phyloP scores from a whole-genome alignment of 92 coral and sea anemone genomes.

The Epizoanthus fatuus region DNA sequence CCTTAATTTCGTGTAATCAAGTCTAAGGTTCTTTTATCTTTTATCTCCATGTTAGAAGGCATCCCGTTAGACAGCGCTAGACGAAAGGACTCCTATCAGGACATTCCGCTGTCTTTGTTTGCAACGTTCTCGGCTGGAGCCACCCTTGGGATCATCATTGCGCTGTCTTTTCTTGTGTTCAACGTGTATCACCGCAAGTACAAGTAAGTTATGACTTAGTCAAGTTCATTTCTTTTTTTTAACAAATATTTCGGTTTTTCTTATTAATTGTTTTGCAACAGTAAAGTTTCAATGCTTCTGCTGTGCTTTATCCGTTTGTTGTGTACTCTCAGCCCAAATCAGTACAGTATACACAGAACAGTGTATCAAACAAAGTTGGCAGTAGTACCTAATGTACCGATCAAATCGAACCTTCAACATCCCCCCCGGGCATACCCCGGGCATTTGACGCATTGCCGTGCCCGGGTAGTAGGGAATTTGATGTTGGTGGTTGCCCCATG shows the following conservation, averaged over 20 bases:
- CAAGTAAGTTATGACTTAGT: constrained; percentile 65
- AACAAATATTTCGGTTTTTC: not conserved
- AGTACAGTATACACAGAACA: no score
- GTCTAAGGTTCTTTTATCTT: not conserved
- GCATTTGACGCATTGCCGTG: no score
- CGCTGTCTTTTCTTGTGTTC: constrained; percentile 78
- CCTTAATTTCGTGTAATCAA: not conserved
- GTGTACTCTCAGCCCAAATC: no score
- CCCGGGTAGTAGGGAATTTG: no score
- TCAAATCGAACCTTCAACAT: no score
- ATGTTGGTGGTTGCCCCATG: no score
- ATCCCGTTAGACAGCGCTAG: constrained; percentile 64
- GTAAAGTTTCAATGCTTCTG: no score
- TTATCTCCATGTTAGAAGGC: not conserved
- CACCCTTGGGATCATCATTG: constrained; percentile 79
- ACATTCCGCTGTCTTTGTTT: constrained; percentile 53
- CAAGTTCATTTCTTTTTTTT: not conserved
- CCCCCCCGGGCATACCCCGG: no score
- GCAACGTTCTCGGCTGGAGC: constrained; percentile 68
- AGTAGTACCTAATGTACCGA: no score
- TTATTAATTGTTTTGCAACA: no score
- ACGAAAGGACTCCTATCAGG: not conserved
- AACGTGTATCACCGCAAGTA: constrained; percentile 87
- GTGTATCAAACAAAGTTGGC: no score
- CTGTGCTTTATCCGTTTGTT: no score